Evolutionary conservation across 2,888 invertebrate genomes (phyloP), one percentile per base, ranked within the genome.

Genomic region (Erebia palarica): DNA sequence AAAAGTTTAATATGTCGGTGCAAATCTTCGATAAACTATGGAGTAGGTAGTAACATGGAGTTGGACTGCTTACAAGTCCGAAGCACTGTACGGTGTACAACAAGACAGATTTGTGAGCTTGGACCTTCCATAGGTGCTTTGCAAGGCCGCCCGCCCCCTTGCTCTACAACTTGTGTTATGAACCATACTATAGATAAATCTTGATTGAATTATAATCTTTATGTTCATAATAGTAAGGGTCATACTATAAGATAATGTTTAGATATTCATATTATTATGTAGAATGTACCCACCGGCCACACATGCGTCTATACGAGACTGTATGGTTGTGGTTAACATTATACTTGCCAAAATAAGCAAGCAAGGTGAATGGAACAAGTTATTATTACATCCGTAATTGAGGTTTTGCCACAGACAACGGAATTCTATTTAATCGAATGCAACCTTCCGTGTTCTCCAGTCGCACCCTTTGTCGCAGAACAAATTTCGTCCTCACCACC

Each of bases 61-160:
- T 72, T 67, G 74, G 69, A 70, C 70, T 76, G 76, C 73, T 75
- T 71, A 75, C 70, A 69, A 73, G 71, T 73, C 64, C 69, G 61
- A 74, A 57, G 70, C 72, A 72, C 69, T 73, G 77, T 77, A 77
- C 71, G 75, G 73, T 70, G 74, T 73, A 71, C 68, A 76, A 78
- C 77, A 73, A 74, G 80, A 81, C 81, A 81, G 81, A 82, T 82
- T 82, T 82, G 82, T 77, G 82, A 82, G 77, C 75, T 77, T 76
- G 75, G 72, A 73, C 75, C 73, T 51, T 73, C 75, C 75, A 73
- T 73, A 74, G 75, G 74, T 79, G 79, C 79, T 75, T 77, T 77
- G 78, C 79, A 82, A 80, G 80, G 80, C 77, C 81, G 77, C 75
- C 74, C 75, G 72, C 75, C 72, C 70, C 68, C 61, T 49, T 57